These are phyloP conservation scores for Heliconius eleuchia DNA, from an alignment of 1,140 invertebrate genomes.

Conservation along the genomic window DNA sequence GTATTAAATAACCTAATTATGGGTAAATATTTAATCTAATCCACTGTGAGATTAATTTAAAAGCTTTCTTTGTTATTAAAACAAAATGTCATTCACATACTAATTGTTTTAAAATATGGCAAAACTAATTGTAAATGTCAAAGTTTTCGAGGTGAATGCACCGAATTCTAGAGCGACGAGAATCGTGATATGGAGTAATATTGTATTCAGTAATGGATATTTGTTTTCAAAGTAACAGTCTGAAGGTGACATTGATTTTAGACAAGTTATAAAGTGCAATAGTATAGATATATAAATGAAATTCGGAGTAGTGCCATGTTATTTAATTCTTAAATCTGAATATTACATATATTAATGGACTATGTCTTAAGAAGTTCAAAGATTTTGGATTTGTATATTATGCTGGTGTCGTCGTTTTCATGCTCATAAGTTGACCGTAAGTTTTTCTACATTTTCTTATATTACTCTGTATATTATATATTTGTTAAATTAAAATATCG, in stretches of 20 bases:
- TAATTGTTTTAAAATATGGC: neutral
- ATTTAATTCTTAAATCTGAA: neutral
- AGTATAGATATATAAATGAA: constrained; percentile 2
- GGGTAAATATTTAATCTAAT: neutral
- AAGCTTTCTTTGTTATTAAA: neutral
- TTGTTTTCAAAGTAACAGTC: constrained; percentile 26
- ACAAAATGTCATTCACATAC: neutral
- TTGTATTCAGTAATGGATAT: constrained; percentile 39
- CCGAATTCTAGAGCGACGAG: constrained; percentile 21
- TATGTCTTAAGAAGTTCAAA: neutral
- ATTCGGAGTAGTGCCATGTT: constrained; percentile 7
- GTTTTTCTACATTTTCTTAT: neutral
- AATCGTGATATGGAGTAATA: constrained; percentile 29
- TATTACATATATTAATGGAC: neutral
- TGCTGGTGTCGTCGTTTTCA: neutral
- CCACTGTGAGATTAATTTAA: neutral
- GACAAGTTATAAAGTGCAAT: constrained; percentile 5
- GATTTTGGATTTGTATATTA: neutral
- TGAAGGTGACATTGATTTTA: constrained; percentile 21
- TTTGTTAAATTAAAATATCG: constrained; percentile 10
- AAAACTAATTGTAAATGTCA: constrained; percentile 17
- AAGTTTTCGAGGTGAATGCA: constrained; percentile 35
- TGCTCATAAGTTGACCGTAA: neutral
- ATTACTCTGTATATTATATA: neutral
- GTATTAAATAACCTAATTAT: neutral